Conservation (phyloP, 2,113 vertebrate genomes). For the Pardalotus punctatus region DNA sequence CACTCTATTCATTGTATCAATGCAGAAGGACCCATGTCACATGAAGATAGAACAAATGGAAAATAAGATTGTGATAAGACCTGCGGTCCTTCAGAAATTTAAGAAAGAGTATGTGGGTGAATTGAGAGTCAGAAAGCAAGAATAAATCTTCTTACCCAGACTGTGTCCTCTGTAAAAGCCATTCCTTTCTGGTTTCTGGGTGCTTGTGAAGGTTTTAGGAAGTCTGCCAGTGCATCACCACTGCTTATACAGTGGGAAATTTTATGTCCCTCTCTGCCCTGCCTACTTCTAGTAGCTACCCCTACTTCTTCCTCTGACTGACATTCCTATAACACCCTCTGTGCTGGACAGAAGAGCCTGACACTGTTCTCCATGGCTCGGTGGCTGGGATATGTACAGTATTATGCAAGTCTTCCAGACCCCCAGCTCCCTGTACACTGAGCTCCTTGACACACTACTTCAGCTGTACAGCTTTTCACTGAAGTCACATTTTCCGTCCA, state of each 20-base stretch:
- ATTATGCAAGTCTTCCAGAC: not conserved
- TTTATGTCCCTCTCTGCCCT: not conserved
- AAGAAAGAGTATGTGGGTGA: not conserved
- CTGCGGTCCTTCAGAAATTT: not conserved
- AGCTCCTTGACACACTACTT: not conserved
- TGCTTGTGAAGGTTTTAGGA: not conserved
- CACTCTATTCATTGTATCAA: not conserved
- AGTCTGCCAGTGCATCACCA: not conserved
- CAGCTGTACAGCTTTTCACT: not conserved
- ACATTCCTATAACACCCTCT: not conserved
- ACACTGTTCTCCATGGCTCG: not conserved
- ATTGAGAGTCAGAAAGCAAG: not conserved
- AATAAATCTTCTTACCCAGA: not conserved
- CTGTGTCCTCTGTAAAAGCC: not conserved
- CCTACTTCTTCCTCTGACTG: not conserved
- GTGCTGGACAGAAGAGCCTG: not conserved
- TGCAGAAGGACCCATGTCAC: not conserved
- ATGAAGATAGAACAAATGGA: not conserved
- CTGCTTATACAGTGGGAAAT: not conserved
- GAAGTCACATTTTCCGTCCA: not conserved
- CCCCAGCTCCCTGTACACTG: not conserved
- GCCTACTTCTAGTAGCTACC: not conserved
- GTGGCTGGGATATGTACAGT: not conserved
- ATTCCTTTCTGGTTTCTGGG: not conserved
- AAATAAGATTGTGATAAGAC: not conserved